Conservation (phyloP, 1,140 invertebrate species). For the Drosophila bocqueti region DNA sequence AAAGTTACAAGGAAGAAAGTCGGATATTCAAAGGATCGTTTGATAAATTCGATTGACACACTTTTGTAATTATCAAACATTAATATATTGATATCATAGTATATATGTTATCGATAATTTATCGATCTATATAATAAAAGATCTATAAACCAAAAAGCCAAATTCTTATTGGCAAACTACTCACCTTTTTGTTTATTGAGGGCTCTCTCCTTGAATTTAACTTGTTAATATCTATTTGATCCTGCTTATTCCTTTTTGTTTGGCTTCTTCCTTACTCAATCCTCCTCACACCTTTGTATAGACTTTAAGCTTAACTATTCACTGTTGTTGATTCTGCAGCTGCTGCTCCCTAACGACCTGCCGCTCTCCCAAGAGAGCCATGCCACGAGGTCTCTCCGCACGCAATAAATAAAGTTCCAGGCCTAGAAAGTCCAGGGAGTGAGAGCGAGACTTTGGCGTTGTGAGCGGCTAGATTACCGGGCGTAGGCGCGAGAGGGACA, state of each 20-base stretch:
- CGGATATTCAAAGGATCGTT: background rate
- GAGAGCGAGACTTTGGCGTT: background rate
- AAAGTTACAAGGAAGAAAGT: no score
- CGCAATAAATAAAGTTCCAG: slow-evolving; percentile 4
- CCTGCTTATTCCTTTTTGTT: slow-evolving; percentile 9
- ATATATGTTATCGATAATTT: background rate
- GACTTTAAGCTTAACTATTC: slow-evolving; percentile 26
- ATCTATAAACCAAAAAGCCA: background rate
- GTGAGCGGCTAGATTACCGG: background rate
- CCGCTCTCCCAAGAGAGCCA: slow-evolving; percentile 40
- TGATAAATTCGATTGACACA: background rate
- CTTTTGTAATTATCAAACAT: background rate
- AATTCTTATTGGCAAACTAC: background rate
- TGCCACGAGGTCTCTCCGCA: slow-evolving; percentile 25
- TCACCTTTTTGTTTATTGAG: slow-evolving; percentile 2
- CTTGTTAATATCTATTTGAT: slow-evolving; percentile 26
- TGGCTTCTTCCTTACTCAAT: slow-evolving; percentile 1
- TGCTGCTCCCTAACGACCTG: slow-evolving; percentile 45
- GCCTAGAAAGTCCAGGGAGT: slow-evolving; percentile 7
- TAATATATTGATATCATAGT: background rate
- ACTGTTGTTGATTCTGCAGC: slow-evolving; percentile 35
- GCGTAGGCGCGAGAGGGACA: slow-evolving; percentile 7
- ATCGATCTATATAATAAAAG: background rate
- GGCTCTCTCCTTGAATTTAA: slow-evolving; percentile 8
- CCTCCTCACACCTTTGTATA: background rate